Evolutionary conservation across 2,888 invertebrate species (phyloP), one percentile per base, ranked within the genome.

Genomic region (Odontothrips loti): DNA sequence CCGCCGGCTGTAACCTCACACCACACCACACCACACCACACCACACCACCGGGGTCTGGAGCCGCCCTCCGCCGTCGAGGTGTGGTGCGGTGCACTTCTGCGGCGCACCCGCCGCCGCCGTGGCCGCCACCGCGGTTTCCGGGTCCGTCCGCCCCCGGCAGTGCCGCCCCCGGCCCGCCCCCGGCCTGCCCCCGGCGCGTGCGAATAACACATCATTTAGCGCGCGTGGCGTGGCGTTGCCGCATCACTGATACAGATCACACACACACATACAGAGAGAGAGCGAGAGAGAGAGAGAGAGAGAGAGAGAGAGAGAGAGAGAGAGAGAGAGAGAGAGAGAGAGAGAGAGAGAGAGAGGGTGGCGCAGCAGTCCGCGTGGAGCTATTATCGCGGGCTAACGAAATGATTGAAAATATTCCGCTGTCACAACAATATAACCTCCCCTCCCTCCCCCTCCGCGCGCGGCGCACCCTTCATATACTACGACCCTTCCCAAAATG

Each of bases 371-470:
- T 12, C 68, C 68, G 8, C 27, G 68, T 27, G 27, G 23, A 27
- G 27, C 68, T 75, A 10, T 27, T 75, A 75, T 75, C 23, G 68
- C 68, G 68, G 34, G 68, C 68, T 75, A 75, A 75, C 68, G 68
- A 75, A 75, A 75, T 75, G 68, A 75, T 75, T 75, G 68, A 75
- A 75, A 75, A 75, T 75, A 75, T 75, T 75, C 68, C 68, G 68
- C 68, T 75, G 68, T 75, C 68, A 75, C 68, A 75, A 75, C 68
- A 75, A 75, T 75, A 75, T 20, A 58, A 20, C 58, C 58, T 15
- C 58, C 58, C 17, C 58, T 10, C 6, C 58, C 58, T 10, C 20
- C 51, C 10, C 51, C 51, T 51, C 51, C 51, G 20, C 58, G 20
- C 58, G 20, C 51, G 15, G 4, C 51, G 34, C 51, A 51, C 58